Base-by-base conservation (phyloP, 2,113 vertebrate species). In the Acinonyx jubatus region DNA sequence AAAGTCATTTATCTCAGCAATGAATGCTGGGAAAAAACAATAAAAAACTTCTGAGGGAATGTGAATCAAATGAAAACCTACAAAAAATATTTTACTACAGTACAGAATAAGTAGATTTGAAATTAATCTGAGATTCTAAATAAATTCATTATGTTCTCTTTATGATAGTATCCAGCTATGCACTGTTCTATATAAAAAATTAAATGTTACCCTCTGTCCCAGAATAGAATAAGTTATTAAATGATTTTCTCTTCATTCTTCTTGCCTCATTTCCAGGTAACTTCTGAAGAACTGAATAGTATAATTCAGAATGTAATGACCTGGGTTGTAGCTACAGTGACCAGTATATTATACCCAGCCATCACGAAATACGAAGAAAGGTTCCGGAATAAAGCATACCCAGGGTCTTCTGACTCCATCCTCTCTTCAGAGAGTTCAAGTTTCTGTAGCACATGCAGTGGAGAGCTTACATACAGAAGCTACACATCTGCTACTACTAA, bases 381-480 rank as follows among this genome's bases (percentile, higher is more conserved):
- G 73, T 79, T 97, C 73, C 82, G 73, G 90, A 88, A 69, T 74
- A 31, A 85, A n/a, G 4, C 5, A 3, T 23, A 89, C 48, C 29
- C 84, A 12, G 61, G 85, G 8, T 97, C 95, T 66, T 50, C 78
- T 14, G 96, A 95, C 7, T 96, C 36, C 0, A 5, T 89, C 14
- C 95, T 97, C 38, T 97, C 96, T 3, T 8, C 98, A n/a, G 97
- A 96, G 5, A 84, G 63, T 0, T 94, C 15, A 41, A 52, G 96
- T 69, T 97, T 97, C 81, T 98, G 97, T 80, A 98, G 98, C 41
- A 98, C 97, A 31, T 98, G 97, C 89, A 98, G 96, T 57, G 98
- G 98, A 52, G 97, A 95, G 15, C 94, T 98, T 93, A 38, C 45
- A 7, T 91, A 92, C 38, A 31, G 74, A 82, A 97, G 68, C 4